Base-by-base conservation (phyloP, 2,888 invertebrate species). In the Proisotoma minuta region DNA sequence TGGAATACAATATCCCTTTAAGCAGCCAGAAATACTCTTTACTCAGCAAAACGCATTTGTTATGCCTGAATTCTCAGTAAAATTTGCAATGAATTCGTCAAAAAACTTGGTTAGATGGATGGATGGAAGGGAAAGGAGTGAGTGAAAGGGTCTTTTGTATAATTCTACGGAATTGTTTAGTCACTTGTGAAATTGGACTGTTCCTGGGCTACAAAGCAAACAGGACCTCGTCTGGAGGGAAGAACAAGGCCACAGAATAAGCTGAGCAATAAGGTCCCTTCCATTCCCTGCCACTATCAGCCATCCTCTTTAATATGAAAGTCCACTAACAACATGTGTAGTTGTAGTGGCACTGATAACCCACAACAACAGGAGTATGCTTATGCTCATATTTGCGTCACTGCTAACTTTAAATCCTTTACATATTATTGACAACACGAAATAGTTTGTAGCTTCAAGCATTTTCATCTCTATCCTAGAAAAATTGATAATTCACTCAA, bases 131-230 rank as follows among this genome's bases (percentile, higher is more conserved):
- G 53, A 34, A 54, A 53, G 40, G 56, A 43, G 43, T 51, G 18
- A 51, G 27, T 27, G 51, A 51, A 27, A 24, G 51, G 51, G 28
- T 51, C 51, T 51, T 51, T 24, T 27, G 51, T 24, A 51, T 51
- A 51, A 51, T n/a, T n/a, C n/a, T n/a, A n/a, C n/a, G n/a, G n/a
- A n/a, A n/a, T 51, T 51, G 51, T 24, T 49, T 3, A 51, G 26
- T 27, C 51, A 51, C 51, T 51, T 24, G 51, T 51, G 51, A 51
- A 51, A 51, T 51, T 51, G 51, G 49, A 49, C 24, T 49, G 18
- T 5, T 27, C 28, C 51, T 51, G 24, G 5, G 27, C 5, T 27
- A 51, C 51, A 23, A 4, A 8, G 23, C 34, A 43, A 43, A 43
- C 43, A 43, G 43, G 43, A 15, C 20, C 20, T 8, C 34, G 43